These are phyloP conservation scores for Enoplosus armatus DNA, from an alignment of 2,797 vertebrate genomes.

Conservation along the genomic window DNA sequence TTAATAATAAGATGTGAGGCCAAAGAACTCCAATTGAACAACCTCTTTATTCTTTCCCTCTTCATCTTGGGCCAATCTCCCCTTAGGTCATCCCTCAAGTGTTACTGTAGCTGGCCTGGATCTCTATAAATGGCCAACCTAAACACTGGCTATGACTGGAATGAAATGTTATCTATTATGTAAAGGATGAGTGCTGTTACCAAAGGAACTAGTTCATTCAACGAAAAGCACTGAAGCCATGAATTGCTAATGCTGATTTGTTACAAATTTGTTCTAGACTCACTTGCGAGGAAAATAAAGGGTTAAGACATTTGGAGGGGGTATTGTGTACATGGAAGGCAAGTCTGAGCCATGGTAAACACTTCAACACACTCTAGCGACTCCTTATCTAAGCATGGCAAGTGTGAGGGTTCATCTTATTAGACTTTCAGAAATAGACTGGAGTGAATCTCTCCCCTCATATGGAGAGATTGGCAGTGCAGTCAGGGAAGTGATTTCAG, in stretches of 20 bases:
- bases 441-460: conserved; percentile 75
- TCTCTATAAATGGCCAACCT: conserved; percentile 35
- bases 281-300: conserved; percentile 39
- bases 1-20: conserved; percentile 57
- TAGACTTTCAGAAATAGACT: conserved; percentile 83
- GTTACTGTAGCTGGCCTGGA: conserved; percentile 7
- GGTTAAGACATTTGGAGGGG: conserved; percentile 56
- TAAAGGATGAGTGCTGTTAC: conserved; percentile 3
- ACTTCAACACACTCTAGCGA: conserved; percentile 80
- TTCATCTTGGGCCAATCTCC: conserved; percentile 33
- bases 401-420: conserved; percentile 82
- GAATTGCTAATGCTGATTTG: conserved; percentile 36
- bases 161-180: conserved; percentile 47
- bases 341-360: conserved; percentile 76
- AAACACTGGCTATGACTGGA: conserved; percentile 26
- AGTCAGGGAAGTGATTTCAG: conserved; percentile 84
- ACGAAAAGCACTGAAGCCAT: conserved; percentile 19
- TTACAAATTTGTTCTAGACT: conserved; percentile 29
- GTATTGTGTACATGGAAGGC: conserved; percentile 60
- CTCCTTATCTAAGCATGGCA: conserved; percentile 78
- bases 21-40: conserved; percentile 29
- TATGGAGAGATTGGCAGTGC: conserved; percentile 78
- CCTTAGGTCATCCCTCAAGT: conserved; percentile 36
- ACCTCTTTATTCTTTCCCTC: conserved; percentile 35
- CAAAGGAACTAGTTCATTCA: conserved; percentile 35